phyloP scores from a whole-genome alignment of 2,113 vertebrate genomes.

The Parus major region DNA sequence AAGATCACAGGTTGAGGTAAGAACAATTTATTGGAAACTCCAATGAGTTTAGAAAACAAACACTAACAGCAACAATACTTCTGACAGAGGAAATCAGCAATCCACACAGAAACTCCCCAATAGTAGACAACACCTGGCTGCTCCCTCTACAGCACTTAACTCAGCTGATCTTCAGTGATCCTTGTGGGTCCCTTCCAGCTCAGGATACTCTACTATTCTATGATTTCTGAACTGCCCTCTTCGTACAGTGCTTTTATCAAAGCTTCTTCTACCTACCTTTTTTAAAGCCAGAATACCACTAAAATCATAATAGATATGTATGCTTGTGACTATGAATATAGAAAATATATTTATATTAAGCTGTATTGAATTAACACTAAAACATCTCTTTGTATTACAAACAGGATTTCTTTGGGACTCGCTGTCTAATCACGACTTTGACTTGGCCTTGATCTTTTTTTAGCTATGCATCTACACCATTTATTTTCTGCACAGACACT shows the following conservation, averaged over 20 bases:
- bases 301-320: not conserved
- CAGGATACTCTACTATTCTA: rapidly evolving
- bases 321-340: not conserved
- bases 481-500: slow-evolving; percentile 70
- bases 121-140: not conserved
- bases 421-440: slow-evolving; percentile 60
- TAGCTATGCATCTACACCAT: slow-evolving; percentile 59
- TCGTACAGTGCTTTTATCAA: not conserved
- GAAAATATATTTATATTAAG: not conserved
- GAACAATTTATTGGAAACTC: not conserved
- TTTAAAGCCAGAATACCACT: not conserved
- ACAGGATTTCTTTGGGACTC: slow-evolving; percentile 54
- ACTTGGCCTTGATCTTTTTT: slow-evolving; percentile 77
- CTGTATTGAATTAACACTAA: not conserved
- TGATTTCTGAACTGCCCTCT: not conserved
- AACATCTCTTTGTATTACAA: not conserved
- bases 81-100: not conserved
- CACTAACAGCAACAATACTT: not conserved
- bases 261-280: not conserved
- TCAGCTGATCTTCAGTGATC: not conserved
- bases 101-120: not conserved
- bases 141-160: not conserved
- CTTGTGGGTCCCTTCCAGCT: not conserved
- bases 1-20: not conserved
- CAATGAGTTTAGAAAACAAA: not conserved